Evolutionary conservation across 2,888 invertebrate species (phyloP).

Genomic region (Eupithecia exiguata): DNA sequence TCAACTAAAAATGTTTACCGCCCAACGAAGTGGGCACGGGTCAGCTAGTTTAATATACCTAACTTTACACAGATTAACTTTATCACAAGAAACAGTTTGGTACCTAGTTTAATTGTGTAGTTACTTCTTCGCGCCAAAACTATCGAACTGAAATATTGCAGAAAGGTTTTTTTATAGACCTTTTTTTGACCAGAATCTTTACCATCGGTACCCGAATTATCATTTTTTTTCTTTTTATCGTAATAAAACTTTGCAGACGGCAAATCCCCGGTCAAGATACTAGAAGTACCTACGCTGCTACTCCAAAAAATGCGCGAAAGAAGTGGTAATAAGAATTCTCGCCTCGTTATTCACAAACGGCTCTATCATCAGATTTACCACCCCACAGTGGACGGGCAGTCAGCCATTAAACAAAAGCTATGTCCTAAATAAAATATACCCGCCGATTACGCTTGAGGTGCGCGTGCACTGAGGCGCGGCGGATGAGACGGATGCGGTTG

Average conservation of each 20-base stretch:
- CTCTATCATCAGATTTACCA: conserved; percentile 25
- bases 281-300: background rate
- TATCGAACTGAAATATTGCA: background rate
- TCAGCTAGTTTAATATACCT: too few species aligned
- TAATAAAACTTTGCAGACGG: background rate
- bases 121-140: background rate
- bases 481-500: background rate
- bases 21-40: too few species aligned
- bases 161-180: background rate
- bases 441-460: conserved; percentile 56
- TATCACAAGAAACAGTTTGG: background rate
- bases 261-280: background rate
- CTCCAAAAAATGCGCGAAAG: background rate
- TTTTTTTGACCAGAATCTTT: too few species aligned
- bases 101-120: background rate
- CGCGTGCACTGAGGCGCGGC: conserved; percentile 17
- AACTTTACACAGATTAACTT: too few species aligned
- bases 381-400: conserved; percentile 15
- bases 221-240: background rate
- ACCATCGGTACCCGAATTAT: background rate
- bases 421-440: conserved; percentile 63
- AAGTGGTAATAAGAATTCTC: conserved; percentile 3
- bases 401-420: conserved; percentile 55
- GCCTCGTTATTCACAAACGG: conserved; percentile 2
- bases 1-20: too few species aligned